Evolutionary conservation across 2,888 invertebrate species (phyloP), one percentile per base, ranked within the genome.

Genomic region (Nebria salina): DNA sequence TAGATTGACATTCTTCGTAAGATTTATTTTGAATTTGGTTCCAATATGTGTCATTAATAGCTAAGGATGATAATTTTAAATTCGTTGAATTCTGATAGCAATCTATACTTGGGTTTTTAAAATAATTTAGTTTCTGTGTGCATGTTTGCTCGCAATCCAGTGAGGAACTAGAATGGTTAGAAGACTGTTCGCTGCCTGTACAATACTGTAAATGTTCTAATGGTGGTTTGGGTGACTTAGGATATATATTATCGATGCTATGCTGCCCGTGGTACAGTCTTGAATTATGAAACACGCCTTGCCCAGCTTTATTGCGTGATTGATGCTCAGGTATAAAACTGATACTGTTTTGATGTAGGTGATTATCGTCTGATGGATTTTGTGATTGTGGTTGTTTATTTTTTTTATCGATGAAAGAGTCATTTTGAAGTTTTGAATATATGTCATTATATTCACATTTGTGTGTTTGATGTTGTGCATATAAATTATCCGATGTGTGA

Each of bases 11-110:
- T 75, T 83, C 83, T 66, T 84, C 84, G 65, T 81, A 82, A 9
- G 73, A 82, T n/a, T 83, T 83, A 65, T 83, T 83, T 8, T 54
- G 82, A 54, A 82, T 82, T 75, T 87, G 87, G 76, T 89, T 88
- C 88, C 89, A 88, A 77, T 89, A 89, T 54, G 54, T 54, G 15
- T 86, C 86, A 68, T 87, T 87, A 65, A 89, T 84, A 6, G 88
- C 88, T 65, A 89, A 84, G 13, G 89, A 87, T 65, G 88, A 87
- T 81, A 88, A 83, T 83, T 89, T 88, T 79, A 88, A 84, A 6
- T 87, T 85, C 77, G 85, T 87, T 83, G 87, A 86, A 82, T 87
- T 87, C 77, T 86, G 86, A 83, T 87, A 87, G 15, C 72, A 81
- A 66, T 79, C 75, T 34, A 75, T 70, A 64, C 70, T 73, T 43